Percentiles rank a stretch among this genome's conserved stretches.
Evolutionary conservation across 2,888 invertebrate genomes (phyloP).

Genomic region (Drosophila pegasa): DNA sequence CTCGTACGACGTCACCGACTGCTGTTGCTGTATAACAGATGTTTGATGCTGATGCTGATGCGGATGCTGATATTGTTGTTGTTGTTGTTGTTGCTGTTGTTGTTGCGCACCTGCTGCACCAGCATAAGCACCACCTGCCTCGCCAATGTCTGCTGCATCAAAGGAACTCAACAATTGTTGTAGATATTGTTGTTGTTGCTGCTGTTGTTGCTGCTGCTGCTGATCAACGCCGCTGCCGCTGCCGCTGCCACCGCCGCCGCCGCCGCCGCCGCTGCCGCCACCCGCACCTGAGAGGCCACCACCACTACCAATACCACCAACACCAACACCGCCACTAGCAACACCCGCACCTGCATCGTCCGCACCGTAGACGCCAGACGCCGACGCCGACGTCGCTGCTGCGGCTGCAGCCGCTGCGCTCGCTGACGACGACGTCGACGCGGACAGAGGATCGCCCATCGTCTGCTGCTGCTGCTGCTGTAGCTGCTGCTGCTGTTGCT

Average conservation of each 20-base stretch:
- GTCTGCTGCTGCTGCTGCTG: constrained; percentile 36
- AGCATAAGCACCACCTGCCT: constrained; percentile 37
- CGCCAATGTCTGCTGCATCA: constrained; percentile 55
- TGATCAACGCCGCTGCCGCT: constrained; percentile 47
- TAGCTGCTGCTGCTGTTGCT: constrained; percentile 30
- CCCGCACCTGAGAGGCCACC: constrained; percentile 41
- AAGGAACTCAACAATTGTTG: constrained; percentile 40
- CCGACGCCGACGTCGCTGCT: constrained; percentile 33
- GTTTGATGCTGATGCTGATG: constrained; percentile 71
- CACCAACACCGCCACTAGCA: constrained; percentile 55
- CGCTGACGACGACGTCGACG: constrained; percentile 50
- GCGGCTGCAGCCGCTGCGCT: constrained; percentile 32
- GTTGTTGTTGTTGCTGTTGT: constrained; percentile 36
- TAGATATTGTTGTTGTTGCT: constrained; percentile 21
- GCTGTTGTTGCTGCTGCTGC: constrained; percentile 43
- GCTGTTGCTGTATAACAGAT: constrained; percentile 79
- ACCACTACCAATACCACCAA: constrained; percentile 59
- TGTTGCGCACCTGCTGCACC: constrained; percentile 62
- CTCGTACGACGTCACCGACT: constrained; percentile 85
- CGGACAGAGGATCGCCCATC: constrained; percentile 42
- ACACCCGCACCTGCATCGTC: constrained; percentile 77
- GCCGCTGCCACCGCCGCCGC: constrained; percentile 34
- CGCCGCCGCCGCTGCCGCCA: constrained; percentile 39
- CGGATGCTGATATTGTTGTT: constrained; percentile 59
- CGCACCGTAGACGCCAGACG: constrained; percentile 69